These are phyloP conservation scores for Dunckerocampus dactyliophorus DNA, from an alignment of 2,113 vertebrate species.

Conservation along the genomic window DNA sequence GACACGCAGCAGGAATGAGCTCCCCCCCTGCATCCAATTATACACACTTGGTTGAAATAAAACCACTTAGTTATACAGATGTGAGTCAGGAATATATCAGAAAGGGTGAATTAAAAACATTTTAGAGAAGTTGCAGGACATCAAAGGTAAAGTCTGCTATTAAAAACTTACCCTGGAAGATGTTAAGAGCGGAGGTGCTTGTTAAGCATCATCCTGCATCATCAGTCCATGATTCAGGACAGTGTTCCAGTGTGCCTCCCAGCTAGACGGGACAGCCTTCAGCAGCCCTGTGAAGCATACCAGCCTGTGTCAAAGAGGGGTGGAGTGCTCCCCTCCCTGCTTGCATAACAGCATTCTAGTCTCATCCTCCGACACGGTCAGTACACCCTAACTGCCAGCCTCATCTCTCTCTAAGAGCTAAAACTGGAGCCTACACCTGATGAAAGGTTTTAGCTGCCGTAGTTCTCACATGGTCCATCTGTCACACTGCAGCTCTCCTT, in stretches of 20 bases:
- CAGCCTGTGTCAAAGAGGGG: not conserved
- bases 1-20: conserved; percentile 8
- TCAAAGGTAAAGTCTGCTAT: too few species aligned
- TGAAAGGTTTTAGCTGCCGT: conserved; percentile 8
- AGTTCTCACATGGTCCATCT: conserved; percentile 4
- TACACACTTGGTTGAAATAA: too few species aligned
- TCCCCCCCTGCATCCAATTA: not conserved
- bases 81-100: too few species aligned
- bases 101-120: not conserved
- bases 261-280: not conserved
- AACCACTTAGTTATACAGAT: too few species aligned
- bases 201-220: not conserved
- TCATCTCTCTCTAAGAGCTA: conserved; percentile 4
- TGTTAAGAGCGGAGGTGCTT: not conserved
- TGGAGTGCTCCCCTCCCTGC: conserved; percentile 47
- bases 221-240: too few species aligned
- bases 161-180: not conserved
- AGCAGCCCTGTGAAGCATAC: not conserved
- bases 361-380: conserved; percentile 32
- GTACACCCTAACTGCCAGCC: conserved; percentile 21
- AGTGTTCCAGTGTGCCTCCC: not conserved
- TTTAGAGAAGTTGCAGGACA: not conserved
- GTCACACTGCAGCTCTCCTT: conserved; percentile 28
- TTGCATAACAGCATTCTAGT: conserved; percentile 62
- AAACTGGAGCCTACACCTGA: conserved; percentile 43